Conservation (phyloP, 2,888 invertebrate genomes). For the Sthenelais limicola region DNA sequence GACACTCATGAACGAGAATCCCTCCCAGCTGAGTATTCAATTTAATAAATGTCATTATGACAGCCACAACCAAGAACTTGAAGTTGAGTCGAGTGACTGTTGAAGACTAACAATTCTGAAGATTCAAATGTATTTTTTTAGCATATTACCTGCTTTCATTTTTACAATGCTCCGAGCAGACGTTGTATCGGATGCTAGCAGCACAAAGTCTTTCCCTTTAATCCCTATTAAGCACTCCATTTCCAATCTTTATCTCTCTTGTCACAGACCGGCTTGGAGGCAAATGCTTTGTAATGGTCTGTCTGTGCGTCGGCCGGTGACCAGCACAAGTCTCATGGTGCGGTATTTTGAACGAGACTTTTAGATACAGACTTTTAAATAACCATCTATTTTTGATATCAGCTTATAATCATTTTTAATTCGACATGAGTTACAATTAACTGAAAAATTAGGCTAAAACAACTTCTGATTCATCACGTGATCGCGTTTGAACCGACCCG, state of each 20-base stretch:
- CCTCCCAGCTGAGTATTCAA: no score
- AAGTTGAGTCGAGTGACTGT: neutral
- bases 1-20: no score
- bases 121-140: neutral
- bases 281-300: constrained; percentile 36
- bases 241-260: neutral
- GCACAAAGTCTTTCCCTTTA: constrained; percentile 52
- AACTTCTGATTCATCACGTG: no score
- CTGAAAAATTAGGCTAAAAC: no score
- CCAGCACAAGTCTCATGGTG: no score
- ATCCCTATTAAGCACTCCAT: constrained; percentile 56
- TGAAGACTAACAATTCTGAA: neutral
- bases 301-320: constrained; percentile 25
- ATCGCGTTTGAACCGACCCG: constrained; percentile 17
- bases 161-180: constrained; percentile 52
- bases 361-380: no score
- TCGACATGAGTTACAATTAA: no score
- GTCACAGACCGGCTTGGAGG: neutral
- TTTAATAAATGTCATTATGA: neutral
- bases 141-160: constrained; percentile 52
- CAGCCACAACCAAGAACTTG: neutral
- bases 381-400: no score
- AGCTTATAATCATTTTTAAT: no score
- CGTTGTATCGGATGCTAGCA: constrained; percentile 52
- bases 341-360: no score